These are phyloP conservation scores for Sthenelais limicola DNA, from an alignment of 2,888 invertebrate genomes.

Conservation along the genomic window DNA sequence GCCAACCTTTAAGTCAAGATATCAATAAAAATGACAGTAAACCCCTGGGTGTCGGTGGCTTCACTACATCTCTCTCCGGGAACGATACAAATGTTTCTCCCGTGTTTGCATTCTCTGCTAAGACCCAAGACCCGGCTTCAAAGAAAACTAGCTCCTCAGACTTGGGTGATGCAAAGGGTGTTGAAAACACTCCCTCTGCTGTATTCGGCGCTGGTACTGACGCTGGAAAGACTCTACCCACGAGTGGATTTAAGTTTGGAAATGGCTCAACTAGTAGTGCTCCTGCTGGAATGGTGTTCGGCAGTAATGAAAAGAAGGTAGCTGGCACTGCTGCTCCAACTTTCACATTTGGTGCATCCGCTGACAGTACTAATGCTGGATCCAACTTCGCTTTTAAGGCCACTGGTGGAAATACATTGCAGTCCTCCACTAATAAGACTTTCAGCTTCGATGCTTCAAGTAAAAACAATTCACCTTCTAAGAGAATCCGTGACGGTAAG, in stretches of 20 bases:
- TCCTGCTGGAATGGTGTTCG: constrained; percentile 11
- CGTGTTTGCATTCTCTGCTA: neutral
- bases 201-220: neutral
- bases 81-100: neutral
- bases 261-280: neutral
- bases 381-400: neutral
- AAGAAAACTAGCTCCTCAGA: no score
- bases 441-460: neutral
- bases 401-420: neutral
- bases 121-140: neutral
- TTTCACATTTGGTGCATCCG: constrained; percentile 18
- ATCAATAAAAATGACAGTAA: constrained; percentile 14
- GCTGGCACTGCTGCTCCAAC: constrained; percentile 3
- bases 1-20: neutral
- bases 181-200: neutral
- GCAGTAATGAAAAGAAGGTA: constrained; percentile 3
- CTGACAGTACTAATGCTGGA: no score
- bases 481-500: constrained; percentile 18
- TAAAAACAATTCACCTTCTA: neutral
- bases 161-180: neutral
- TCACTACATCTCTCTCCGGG: neutral
- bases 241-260: constrained; percentile 5
- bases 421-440: neutral
- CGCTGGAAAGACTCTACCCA: neutral
- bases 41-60: constrained; percentile 13